Conservation (phyloP, 1,140 invertebrate species). For the Pinna nobilis region DNA sequence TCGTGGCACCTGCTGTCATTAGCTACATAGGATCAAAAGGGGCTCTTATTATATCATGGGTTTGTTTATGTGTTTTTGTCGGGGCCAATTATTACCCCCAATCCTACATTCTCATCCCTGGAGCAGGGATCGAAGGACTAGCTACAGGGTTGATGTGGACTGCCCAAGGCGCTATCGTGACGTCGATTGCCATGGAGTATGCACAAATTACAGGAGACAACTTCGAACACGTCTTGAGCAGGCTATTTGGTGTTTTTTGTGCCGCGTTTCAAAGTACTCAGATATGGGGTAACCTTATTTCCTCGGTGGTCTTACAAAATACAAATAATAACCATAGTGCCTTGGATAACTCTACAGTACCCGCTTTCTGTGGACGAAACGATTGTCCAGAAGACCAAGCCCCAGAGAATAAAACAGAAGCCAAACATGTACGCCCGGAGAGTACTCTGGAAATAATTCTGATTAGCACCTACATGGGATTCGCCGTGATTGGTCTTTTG, state of each 20-base stretch:
- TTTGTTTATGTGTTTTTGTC: slow-evolving; percentile 50
- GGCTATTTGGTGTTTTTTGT: slow-evolving; percentile 62
- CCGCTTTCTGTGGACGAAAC: slow-evolving; percentile 44
- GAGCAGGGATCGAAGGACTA: slow-evolving; percentile 53
- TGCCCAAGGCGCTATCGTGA: slow-evolving; percentile 58
- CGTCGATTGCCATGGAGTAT: slow-evolving; percentile 53
- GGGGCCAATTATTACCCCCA: slow-evolving; percentile 56
- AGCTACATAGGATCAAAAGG: slow-evolving; percentile 50
- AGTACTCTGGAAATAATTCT: slow-evolving; percentile 38
- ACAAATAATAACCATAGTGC: slow-evolving; percentile 24
- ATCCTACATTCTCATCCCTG: slow-evolving; percentile 48
- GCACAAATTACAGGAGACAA: slow-evolving; percentile 42
- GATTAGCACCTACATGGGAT: slow-evolving; percentile 48
- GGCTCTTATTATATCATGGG: slow-evolving; percentile 52
- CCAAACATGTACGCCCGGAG: slow-evolving; percentile 15
- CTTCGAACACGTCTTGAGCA: slow-evolving; percentile 49
- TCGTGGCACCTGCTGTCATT: slow-evolving; percentile 53
- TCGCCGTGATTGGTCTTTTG: slow-evolving; percentile 42
- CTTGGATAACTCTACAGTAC: slow-evolving; percentile 7
- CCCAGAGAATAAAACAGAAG: slow-evolving; percentile 2
- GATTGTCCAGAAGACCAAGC: slow-evolving; percentile 36
- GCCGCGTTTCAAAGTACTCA: slow-evolving; percentile 61
- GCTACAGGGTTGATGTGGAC: slow-evolving; percentile 63
- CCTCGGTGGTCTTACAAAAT: slow-evolving; percentile 49
- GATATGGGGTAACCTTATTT: slow-evolving; percentile 61